These are phyloP conservation scores for Setophaga kirtlandii DNA, from an alignment of 2,113 vertebrate species.

Conservation along the genomic window DNA sequence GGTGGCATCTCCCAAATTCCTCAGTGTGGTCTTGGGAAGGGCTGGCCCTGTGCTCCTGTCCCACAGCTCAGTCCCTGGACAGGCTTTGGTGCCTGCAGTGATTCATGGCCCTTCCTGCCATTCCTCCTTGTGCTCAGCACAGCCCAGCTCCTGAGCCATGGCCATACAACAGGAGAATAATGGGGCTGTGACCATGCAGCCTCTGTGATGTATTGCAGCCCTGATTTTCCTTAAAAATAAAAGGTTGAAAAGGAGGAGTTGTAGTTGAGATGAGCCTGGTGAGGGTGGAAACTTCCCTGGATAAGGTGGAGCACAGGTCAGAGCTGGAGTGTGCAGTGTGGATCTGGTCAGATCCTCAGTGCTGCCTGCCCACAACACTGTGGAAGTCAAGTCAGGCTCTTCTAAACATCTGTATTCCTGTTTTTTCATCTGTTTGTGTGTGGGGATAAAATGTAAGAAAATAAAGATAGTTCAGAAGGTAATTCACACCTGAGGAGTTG, in stretches of 20 bases:
- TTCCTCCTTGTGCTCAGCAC: neutral
- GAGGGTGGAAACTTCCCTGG: neutral
- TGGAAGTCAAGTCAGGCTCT: neutral
- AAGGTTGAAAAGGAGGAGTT: neutral
- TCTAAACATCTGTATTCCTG: accelerated
- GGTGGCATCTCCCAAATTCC: neutral
- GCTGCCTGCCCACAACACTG: neutral
- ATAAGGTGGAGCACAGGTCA: neutral
- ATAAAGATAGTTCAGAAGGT: too few species aligned
- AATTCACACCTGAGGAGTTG: too few species aligned
- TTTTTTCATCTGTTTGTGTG: neutral
- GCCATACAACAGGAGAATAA: neutral
- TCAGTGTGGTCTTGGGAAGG: neutral
- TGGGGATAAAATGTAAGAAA: too few species aligned
- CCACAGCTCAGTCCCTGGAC: neutral
- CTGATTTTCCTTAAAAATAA: neutral
- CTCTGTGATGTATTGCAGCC: neutral
- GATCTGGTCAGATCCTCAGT: neutral
- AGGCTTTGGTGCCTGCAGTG: neutral
- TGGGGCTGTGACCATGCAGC: neutral
- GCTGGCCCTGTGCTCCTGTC: neutral
- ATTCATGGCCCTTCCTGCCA: neutral
- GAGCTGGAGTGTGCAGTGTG: neutral
- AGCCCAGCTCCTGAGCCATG: neutral
- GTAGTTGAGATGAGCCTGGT: neutral